phyloP scores from a whole-genome alignment of 2,113 vertebrate genomes.

The Plestiodon gilberti region DNA sequence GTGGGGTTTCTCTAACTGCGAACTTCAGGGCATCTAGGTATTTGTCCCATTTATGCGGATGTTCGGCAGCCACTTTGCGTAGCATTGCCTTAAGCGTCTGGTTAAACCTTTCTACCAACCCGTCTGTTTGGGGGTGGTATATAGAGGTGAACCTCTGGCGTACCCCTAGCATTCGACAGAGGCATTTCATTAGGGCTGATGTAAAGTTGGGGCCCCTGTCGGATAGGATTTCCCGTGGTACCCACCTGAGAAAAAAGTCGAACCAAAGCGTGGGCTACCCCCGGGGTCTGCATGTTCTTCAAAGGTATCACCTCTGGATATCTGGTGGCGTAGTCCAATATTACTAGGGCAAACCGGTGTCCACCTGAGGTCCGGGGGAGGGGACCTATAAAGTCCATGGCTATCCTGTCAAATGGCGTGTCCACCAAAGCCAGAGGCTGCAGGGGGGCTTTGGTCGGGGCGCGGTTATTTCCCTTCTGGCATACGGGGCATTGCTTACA shows the following conservation, averaged over 20 bases:
- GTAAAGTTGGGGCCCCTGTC: neutral
- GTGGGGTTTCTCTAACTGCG: accelerated
- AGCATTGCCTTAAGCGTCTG: neutral
- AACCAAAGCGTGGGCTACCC: neutral
- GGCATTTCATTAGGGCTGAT: neutral
- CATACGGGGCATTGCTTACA: no score
- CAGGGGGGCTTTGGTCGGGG: no score
- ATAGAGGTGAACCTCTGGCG: neutral
- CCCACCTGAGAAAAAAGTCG: neutral
- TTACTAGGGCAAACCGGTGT: neutral
- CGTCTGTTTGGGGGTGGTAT: constrained; percentile 3
- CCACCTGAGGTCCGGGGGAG: neutral
- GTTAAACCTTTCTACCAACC: neutral
- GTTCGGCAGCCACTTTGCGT: neutral
- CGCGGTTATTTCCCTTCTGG: no score
- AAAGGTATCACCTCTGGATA: neutral
- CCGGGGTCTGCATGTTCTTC: neutral
- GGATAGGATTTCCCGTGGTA: neutral
- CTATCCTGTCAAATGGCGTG: neutral
- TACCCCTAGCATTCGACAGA: neutral
- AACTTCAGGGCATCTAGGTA: neutral
- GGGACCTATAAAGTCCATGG: neutral
- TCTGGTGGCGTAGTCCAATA: neutral
- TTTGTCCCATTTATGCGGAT: neutral
- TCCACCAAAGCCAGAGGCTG: no score